phyloP scores from a whole-genome alignment of 2,113 vertebrate species.

The Cisticola juncidis region DNA sequence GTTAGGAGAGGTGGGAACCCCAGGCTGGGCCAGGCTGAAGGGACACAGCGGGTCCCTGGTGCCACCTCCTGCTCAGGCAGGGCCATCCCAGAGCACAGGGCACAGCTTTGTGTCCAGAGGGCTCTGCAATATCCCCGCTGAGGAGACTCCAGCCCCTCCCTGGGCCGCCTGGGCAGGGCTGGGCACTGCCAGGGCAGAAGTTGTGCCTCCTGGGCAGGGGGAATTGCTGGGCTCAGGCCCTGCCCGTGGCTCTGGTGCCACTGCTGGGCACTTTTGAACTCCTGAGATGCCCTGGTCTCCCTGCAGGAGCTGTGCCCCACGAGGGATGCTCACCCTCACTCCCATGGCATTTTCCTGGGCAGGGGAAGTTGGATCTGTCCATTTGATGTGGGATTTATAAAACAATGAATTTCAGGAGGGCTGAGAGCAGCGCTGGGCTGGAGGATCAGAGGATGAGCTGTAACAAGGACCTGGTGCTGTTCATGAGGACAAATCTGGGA shows the following conservation, averaged over 20 bases:
- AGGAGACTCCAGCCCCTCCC: background rate
- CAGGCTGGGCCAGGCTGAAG: rapidly evolving
- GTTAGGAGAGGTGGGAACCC: background rate
- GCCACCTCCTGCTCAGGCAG: background rate
- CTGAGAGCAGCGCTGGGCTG: background rate
- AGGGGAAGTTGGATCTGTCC: background rate
- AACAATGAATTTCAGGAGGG: background rate
- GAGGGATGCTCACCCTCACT: background rate
- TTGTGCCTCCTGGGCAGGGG: background rate
- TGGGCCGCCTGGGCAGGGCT: background rate
- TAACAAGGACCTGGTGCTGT: background rate
- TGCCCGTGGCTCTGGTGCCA: background rate
- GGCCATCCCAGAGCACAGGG: background rate
- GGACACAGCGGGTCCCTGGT: background rate
- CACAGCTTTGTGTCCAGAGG: background rate
- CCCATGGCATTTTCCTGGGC: background rate
- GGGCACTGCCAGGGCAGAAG: background rate
- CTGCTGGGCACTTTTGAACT: background rate
- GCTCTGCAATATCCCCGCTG: background rate
- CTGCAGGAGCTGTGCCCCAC: background rate
- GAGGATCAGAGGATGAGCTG: background rate
- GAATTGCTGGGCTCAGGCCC: background rate
- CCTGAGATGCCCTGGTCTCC: background rate
- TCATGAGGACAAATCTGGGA: background rate
- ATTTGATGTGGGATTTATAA: background rate